A percentile compares a stretch with the other conserved stretches of the same genome.
These are phyloP conservation scores for Cataglyphis rosenhaueri DNA, from an alignment of 2,888 invertebrate species.

Conservation along the genomic window DNA sequence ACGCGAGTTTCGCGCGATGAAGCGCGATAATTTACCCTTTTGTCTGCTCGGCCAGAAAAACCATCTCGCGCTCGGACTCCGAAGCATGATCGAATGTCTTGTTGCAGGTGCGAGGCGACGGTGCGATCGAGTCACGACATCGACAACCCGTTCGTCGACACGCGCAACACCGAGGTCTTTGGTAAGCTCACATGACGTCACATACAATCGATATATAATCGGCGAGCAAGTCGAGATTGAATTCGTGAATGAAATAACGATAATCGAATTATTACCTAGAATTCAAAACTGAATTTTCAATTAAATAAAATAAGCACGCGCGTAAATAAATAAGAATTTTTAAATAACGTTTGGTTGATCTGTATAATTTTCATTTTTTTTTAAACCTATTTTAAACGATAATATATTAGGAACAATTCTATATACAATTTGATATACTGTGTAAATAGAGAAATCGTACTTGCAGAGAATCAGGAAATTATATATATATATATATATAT, in stretches of 20 bases:
- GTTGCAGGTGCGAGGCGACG: slow-evolving; percentile 79
- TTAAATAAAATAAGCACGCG: not conserved
- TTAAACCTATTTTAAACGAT: not conserved
- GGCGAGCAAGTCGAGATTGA: not conserved
- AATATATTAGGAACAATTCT: not conserved
- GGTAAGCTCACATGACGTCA: slow-evolving; percentile 74
- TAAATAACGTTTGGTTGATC: not conserved
- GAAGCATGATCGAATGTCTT: slow-evolving; percentile 54
- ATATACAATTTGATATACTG: not conserved
- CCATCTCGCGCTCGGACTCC: not conserved
- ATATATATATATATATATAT: not conserved
- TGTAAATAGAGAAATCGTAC: not conserved
- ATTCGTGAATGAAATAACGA: slow-evolving; percentile 4
- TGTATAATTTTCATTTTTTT: not conserved
- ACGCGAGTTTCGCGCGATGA: slow-evolving; percentile 39
- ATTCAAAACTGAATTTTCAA: not conserved
- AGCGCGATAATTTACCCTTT: slow-evolving; percentile 32
- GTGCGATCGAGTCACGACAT: slow-evolving; percentile 75
- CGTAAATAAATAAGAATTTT: not conserved
- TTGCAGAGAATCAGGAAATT: slow-evolving; percentile 19
- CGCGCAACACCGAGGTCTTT: slow-evolving; percentile 78
- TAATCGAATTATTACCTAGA: not conserved
- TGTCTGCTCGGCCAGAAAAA: not conserved
- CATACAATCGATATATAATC: slow-evolving; percentile 23
- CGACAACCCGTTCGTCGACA: slow-evolving; percentile 71